Evolutionary conservation across 2,113 vertebrate species (phyloP).

Genomic region (Sceloporus undulatus): DNA sequence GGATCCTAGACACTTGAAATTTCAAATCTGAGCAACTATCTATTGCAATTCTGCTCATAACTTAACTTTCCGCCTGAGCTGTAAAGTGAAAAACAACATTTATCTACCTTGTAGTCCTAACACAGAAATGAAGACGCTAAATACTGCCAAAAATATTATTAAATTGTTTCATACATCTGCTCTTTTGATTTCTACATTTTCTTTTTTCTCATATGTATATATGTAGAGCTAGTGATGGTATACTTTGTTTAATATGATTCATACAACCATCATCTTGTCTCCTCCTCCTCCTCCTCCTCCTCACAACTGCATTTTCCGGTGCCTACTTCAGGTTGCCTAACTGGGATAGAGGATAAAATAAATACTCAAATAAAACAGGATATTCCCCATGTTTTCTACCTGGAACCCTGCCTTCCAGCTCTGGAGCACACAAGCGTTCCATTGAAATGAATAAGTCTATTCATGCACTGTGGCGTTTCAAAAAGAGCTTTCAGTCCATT

Average conservation of each 20-base stretch:
- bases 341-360: slow-evolving; percentile 16
- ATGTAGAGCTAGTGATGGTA: too few relatives aligned
- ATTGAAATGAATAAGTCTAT: slow-evolving; percentile 79
- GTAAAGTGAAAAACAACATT: background rate
- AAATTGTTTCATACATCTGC: background rate
- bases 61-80: background rate
- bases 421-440: slow-evolving; percentile 62
- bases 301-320: background rate
- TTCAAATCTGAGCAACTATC: background rate
- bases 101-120: background rate
- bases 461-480: slow-evolving; percentile 69
- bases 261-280: background rate
- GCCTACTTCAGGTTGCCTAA: slow-evolving; percentile 41
- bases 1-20: background rate
- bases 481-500: slow-evolving; percentile 69
- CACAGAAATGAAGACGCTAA: background rate
- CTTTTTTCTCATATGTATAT: background rate
- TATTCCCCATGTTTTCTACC: slow-evolving; percentile 74
- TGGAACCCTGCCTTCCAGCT: slow-evolving; percentile 72
- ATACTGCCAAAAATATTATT: background rate
- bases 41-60: background rate
- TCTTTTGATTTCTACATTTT: background rate
- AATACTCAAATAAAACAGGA: slow-evolving; percentile 41
- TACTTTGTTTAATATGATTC: background rate
- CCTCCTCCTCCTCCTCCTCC: too few relatives aligned